Percentiles rank a stretch among this genome's conserved stretches.
phyloP scores from a whole-genome alignment of 1,140 invertebrate genomes.

The Copidosoma floridanum region DNA sequence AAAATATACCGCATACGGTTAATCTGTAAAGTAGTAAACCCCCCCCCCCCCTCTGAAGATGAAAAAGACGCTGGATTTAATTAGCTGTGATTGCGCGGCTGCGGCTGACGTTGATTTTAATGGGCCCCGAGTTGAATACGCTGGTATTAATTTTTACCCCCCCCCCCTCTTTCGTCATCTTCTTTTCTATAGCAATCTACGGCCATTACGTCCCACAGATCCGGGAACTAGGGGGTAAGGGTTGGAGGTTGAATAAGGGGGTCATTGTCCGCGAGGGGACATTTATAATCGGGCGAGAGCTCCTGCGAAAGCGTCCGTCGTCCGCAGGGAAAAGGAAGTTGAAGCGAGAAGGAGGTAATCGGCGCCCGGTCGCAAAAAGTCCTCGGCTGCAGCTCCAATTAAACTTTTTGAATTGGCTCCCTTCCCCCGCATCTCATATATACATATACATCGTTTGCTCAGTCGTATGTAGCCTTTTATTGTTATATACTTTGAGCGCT shows the following conservation, averaged over 20 bases:
- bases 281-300: neutral
- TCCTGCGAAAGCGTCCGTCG: neutral
- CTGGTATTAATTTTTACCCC: slow-evolving; percentile 9
- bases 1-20: too few species aligned
- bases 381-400: too few species aligned
- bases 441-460: too few species aligned
- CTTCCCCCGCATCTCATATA: too few species aligned
- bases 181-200: neutral
- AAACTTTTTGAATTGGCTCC: too few species aligned
- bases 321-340: neutral
- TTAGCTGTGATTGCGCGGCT: slow-evolving; percentile 17
- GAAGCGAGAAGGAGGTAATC: neutral
- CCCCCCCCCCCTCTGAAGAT: too few species aligned
- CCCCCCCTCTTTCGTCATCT: neutral
- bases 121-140: neutral
- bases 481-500: too few species aligned
- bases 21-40: too few species aligned
- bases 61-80: slow-evolving; percentile 19
- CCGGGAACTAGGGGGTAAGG: too few species aligned
- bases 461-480: too few species aligned
- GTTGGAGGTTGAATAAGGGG: too few species aligned
- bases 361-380: too few species aligned
- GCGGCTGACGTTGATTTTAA: slow-evolving; percentile 17
- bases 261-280: neutral
- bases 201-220: neutral